Conservation (phyloP, 2,113 vertebrate species). For the Todiramphus chloris region DNA sequence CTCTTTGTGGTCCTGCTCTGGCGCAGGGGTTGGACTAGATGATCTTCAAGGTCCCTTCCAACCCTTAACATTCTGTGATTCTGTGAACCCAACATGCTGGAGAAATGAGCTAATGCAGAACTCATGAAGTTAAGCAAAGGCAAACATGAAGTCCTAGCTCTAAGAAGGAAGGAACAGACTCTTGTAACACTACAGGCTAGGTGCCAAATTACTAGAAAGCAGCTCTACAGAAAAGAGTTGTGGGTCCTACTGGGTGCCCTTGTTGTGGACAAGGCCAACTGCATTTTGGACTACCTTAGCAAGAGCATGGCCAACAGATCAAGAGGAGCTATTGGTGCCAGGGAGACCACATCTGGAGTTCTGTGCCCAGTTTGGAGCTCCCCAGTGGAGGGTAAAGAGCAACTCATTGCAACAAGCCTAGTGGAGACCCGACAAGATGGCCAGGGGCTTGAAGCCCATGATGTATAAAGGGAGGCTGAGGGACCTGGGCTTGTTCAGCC, state of each 20-base stretch:
- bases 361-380: not conserved
- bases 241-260: not conserved
- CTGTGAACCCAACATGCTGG: not conserved
- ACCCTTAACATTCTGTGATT: too few relatives aligned
- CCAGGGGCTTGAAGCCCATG: not conserved
- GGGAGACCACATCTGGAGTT: not conserved
- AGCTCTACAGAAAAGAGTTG: not conserved
- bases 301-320: not conserved
- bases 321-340: not conserved
- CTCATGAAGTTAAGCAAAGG: not conserved
- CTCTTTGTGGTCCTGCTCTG: too few relatives aligned
- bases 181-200: not conserved
- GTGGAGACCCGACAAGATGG: not conserved
- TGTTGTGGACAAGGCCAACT: not conserved
- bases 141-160: not conserved
- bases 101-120: not conserved
- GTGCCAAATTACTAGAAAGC: not conserved
- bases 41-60: too few relatives aligned
- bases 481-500: not conserved
- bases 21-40: too few relatives aligned
- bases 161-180: not conserved
- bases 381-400: not conserved
- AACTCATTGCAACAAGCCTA: not conserved
- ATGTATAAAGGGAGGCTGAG: not conserved
- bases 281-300: not conserved